phyloP scores from a whole-genome alignment of 2,113 vertebrate species.

The Heterotis niloticus region DNA sequence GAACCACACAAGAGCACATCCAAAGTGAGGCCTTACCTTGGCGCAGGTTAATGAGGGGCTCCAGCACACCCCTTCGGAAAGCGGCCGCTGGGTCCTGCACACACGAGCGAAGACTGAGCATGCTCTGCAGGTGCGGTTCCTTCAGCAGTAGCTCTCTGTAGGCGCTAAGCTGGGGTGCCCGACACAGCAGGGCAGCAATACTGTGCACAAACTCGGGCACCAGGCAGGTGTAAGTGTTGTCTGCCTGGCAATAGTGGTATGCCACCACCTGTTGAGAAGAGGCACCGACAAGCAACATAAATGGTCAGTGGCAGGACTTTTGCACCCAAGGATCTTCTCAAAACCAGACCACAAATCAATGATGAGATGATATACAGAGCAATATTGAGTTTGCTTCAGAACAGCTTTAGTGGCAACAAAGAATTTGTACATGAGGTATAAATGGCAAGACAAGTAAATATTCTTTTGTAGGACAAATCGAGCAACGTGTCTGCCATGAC shows the following conservation, averaged over 20 bases:
- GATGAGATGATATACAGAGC: too few relatives aligned
- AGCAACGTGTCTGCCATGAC: too few relatives aligned
- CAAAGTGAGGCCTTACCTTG: slow-evolving; percentile 67
- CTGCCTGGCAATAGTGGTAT: slow-evolving; percentile 96
- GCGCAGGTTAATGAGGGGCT: slow-evolving; percentile 77
- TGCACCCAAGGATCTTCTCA: too few relatives aligned
- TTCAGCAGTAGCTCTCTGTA: slow-evolving; percentile 83
- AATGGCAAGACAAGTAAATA: too few relatives aligned
- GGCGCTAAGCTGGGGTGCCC: slow-evolving; percentile 71
- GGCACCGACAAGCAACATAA: background rate
- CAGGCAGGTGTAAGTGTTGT: slow-evolving; percentile 96
- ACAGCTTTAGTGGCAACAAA: too few relatives aligned
- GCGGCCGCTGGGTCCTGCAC: slow-evolving; percentile 89
- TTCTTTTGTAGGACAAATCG: too few relatives aligned
- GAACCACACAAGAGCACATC: background rate
- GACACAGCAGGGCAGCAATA: slow-evolving; percentile 84
- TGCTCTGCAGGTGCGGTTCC: slow-evolving; percentile 85
- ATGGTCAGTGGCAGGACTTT: background rate
- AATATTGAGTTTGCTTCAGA: too few relatives aligned
- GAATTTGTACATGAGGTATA: too few relatives aligned
- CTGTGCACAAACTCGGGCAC: slow-evolving; percentile 97
- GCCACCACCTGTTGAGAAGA: slow-evolving; percentile 79
- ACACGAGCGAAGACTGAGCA: slow-evolving; percentile 88
- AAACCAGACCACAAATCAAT: too few relatives aligned
- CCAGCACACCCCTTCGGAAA: slow-evolving; percentile 82